A percentile compares a stretch with the other conserved stretches of the same genome.
Conservation (phyloP, 2,797 vertebrate genomes). For the Melanotaenia nigrans region DNA sequence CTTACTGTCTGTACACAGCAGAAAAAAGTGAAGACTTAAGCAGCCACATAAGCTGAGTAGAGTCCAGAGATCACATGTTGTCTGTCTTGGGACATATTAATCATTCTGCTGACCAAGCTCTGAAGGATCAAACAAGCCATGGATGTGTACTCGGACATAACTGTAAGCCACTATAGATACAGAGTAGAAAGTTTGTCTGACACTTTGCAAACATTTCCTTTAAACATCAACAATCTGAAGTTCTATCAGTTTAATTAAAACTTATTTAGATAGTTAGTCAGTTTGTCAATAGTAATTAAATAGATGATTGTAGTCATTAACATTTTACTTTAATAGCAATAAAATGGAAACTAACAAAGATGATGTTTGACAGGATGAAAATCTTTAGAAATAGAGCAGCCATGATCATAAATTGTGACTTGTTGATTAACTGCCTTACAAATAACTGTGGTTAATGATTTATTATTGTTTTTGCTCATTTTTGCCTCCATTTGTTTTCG, state of each 20-base stretch:
- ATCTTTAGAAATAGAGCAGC: neutral
- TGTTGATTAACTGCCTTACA: neutral
- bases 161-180: slow-evolving; percentile 27
- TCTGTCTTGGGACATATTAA: slow-evolving; percentile 66
- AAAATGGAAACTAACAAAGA: neutral
- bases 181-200: neutral
- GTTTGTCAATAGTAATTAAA: neutral
- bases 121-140: slow-evolving; percentile 41
- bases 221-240: neutral
- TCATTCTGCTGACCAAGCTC: slow-evolving; percentile 75
- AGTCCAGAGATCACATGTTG: slow-evolving; percentile 79
- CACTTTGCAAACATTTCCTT: neutral
- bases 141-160: slow-evolving; percentile 43
- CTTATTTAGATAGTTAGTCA: neutral
- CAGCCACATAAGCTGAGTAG: slow-evolving; percentile 62
- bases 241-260: neutral
- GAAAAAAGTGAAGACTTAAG: slow-evolving; percentile 73
- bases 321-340: neutral
- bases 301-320: neutral
- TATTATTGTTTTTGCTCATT: neutral
- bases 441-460: neutral
- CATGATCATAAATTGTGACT: neutral
- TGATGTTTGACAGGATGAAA: neutral
- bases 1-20: slow-evolving; percentile 57
- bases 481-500: neutral